Conservation (phyloP, 2,888 invertebrate genomes). For the Magallana nippona region DNA sequence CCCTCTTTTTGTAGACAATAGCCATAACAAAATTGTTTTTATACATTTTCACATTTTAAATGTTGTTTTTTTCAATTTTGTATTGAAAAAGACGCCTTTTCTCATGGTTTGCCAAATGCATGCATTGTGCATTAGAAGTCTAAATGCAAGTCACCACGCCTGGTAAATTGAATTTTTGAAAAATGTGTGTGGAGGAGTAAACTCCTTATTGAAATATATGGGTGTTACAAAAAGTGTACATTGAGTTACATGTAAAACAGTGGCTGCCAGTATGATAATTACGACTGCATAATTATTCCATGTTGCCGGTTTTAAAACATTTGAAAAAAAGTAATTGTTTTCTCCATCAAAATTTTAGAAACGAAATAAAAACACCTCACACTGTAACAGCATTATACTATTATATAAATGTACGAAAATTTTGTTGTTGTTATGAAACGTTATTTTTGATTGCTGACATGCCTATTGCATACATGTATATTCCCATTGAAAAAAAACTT, state of each 20-base stretch:
- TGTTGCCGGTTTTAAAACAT: no score
- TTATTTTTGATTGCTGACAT: no score
- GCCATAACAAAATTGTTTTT: slow-evolving; percentile 6
- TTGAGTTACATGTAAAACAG: no score
- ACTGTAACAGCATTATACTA: no score
- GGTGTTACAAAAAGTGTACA: background rate
- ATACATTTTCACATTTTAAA: background rate
- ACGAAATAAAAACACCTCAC: no score
- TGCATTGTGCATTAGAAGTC: background rate
- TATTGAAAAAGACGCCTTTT: background rate
- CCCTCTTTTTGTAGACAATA: slow-evolving; percentile 4
- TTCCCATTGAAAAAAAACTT: background rate
- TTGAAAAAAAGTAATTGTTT: no score
- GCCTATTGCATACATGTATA: background rate
- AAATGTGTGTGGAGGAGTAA: background rate
- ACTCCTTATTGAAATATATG: background rate
- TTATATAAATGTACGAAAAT: no score
- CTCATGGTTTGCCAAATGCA: slow-evolving; percentile 18
- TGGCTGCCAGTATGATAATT: no score
- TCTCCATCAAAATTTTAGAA: no score
- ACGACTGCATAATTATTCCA: no score
- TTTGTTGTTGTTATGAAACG: no score
- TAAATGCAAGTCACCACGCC: background rate
- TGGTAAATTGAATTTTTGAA: background rate
- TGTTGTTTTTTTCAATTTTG: background rate